Evolutionary conservation across 1,140 invertebrate genomes (phyloP).

Genomic region (Drosophila sturtevanti): DNA sequence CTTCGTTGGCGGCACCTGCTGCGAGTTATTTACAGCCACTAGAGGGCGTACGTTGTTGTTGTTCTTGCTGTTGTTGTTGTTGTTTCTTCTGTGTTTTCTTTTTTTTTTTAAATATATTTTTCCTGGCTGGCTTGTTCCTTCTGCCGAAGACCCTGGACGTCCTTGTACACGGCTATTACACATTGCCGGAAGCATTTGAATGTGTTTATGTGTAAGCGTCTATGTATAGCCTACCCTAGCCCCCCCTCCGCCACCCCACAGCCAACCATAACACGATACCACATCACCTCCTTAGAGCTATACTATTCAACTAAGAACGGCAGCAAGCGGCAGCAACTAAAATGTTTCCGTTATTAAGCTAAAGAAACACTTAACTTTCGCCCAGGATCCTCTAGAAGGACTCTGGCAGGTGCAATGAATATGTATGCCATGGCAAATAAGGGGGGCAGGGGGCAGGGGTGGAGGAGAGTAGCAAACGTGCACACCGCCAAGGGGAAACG

Average conservation of each 20-base stretch:
- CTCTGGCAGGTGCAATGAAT: slow-evolving; percentile 45
- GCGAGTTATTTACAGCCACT: slow-evolving; percentile 79
- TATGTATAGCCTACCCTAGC: slow-evolving; percentile 44
- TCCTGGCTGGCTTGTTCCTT: not conserved
- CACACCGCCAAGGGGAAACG: slow-evolving; percentile 37
- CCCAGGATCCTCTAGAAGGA: slow-evolving; percentile 53
- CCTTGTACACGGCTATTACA: slow-evolving; percentile 68
- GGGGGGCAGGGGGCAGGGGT: not conserved
- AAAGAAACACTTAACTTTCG: slow-evolving; percentile 81
- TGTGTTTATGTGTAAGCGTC: slow-evolving; percentile 74
- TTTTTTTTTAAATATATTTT: not conserved
- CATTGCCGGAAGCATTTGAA: slow-evolving; percentile 75
- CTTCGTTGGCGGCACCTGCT: slow-evolving; percentile 61
- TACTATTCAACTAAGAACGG: not conserved
- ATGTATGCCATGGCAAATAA: not conserved
- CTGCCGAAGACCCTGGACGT: slow-evolving; percentile 21
- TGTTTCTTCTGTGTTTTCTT: too few species aligned
- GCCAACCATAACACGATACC: too few species aligned
- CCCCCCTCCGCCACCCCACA: not conserved
- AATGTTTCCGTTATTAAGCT: slow-evolving; percentile 80
- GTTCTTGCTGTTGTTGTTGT: slow-evolving; percentile 12
- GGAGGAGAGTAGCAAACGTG: slow-evolving; percentile 9
- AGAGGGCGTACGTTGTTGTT: slow-evolving; percentile 51
- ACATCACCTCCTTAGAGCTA: not conserved
- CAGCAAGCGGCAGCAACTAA: slow-evolving; percentile 59